Base-by-base conservation (phyloP, 2,797 vertebrate species). In the Epinephelus malabaricus region DNA sequence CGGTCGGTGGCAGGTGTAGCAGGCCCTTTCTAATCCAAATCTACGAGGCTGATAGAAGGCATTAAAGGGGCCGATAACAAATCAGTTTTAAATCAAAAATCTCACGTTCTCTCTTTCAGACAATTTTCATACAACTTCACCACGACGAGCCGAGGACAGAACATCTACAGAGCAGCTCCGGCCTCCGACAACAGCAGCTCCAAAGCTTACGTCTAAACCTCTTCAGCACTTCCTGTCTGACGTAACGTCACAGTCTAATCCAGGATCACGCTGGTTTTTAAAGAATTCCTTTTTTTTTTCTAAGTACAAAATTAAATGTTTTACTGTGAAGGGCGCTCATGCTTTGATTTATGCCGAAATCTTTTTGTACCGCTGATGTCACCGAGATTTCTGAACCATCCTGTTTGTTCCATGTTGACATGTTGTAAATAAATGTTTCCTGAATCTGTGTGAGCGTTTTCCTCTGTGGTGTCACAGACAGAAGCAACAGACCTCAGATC, bases 131-230 rank as follows among this genome's bases (percentile, higher is more conserved):
- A 94, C 66, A 93, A 87, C 54, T 92, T 83, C 78, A 74, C 90
- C 6, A 72, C n/a, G 0, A 58, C 69, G 4, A 40, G 69, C 7
- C 61, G 59, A 55, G 90, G 79, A 2, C 92, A 79, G 43, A 91
- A 80, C 84, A 94, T 95, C 86, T 95, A 95, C 90, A 81, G 73
- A 77, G 83, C 88, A 0, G 84, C 88, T 4, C 56, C 78, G 3
- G 21, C 71, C 8, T 89, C 88, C 0, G 90, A 94, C 40, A 18
- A 34, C 53, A 34, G 71, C 65, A 60, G 68, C 73, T 49, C 80
- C 54, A 95, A 93, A 82, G 95, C 94, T 9, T 96, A 95, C 23
- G 95, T 96, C 74, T 96, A 64, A 92, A 19, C 19, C 19, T 27
- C 3, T 2, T 2, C 15, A 4, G 34, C 40, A 0, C 76, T 45